Percentiles rank a stretch among this genome's conserved stretches.
Evolutionary conservation across 2,888 invertebrate species (phyloP).

Genomic region (Anorthoa munda): DNA sequence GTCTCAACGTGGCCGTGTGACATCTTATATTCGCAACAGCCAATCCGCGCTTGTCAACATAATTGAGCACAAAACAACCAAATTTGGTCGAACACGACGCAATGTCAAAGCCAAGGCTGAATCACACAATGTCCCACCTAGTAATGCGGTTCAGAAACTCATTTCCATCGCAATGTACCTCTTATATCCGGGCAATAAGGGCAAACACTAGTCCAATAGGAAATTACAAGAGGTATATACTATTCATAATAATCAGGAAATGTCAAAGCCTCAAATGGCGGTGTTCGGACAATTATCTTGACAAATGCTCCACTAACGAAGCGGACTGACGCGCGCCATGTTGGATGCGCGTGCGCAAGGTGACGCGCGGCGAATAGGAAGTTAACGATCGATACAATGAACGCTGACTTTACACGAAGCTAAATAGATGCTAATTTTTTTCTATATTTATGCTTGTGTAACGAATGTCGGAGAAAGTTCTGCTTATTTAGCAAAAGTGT

Average conservation of each 20-base stretch:
- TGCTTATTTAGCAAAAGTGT: slow-evolving; percentile 71
- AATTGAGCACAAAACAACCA: slow-evolving; percentile 75
- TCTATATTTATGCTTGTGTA: slow-evolving; percentile 61
- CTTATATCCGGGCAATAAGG: slow-evolving; percentile 60
- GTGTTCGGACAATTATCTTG: slow-evolving; percentile 86
- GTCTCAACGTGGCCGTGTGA: slow-evolving; percentile 31
- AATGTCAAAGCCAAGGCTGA: slow-evolving; percentile 84
- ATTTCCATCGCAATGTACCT: slow-evolving; percentile 53
- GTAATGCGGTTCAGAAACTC: slow-evolving; percentile 59
- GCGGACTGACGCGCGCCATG: slow-evolving; percentile 77
- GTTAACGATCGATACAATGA: slow-evolving; percentile 83
- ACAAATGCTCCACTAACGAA: slow-evolving; percentile 88
- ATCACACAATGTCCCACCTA: slow-evolving; percentile 57
- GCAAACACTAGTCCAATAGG: slow-evolving; percentile 48
- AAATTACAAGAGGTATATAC: slow-evolving; percentile 57
- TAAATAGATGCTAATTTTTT: slow-evolving; percentile 81
- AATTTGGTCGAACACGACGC: slow-evolving; percentile 77
- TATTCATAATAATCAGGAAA: slow-evolving; percentile 83
- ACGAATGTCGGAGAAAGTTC: slow-evolving; percentile 76
- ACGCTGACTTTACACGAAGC: slow-evolving; percentile 70
- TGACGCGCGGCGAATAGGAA: slow-evolving; percentile 81
- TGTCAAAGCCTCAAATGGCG: slow-evolving; percentile 81
- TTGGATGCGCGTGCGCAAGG: slow-evolving; percentile 78
- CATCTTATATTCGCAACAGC: slow-evolving; percentile 34
- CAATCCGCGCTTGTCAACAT: slow-evolving; percentile 56